These are phyloP conservation scores for Goniozus legneri DNA, from an alignment of 1,140 invertebrate genomes.

Conservation along the genomic window DNA sequence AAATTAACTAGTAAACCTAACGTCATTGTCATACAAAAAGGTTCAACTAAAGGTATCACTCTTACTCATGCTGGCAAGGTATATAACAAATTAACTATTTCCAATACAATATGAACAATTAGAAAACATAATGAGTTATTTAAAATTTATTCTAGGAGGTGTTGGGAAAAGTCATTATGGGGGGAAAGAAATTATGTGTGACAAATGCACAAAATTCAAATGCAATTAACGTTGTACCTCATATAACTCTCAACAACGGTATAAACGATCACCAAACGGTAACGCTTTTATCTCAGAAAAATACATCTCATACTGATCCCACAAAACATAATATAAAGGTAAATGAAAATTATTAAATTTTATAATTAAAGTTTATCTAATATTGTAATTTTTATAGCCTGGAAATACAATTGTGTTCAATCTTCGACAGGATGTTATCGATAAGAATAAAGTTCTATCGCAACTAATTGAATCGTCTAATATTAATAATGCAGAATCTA, in stretches of 20 bases:
- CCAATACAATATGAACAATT: neutral
- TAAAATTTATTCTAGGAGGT: constrained; percentile 36
- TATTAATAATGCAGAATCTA: constrained; percentile 31
- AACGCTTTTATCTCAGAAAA: constrained; percentile 22
- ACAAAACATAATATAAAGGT: constrained; percentile 27
- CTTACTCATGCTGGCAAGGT: constrained; percentile 47
- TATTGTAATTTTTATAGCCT: constrained; percentile 23
- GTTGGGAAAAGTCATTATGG: constrained; percentile 45
- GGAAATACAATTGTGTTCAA: constrained; percentile 36
- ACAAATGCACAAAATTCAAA: constrained; percentile 33
- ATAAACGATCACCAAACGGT: constrained; percentile 40
- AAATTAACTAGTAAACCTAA: constrained; percentile 40
- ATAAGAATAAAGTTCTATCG: constrained; percentile 30
- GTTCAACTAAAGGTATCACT: constrained; percentile 38
- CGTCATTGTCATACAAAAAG: constrained; percentile 47
- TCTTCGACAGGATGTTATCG: constrained; percentile 30
- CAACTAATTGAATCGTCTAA: constrained; percentile 33
- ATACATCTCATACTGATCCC: constrained; percentile 23
- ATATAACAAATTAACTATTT: constrained; percentile 5
- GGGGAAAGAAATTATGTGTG: constrained; percentile 39
- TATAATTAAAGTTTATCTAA: constrained; percentile 18
- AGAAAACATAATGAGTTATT: constrained; percentile 7
- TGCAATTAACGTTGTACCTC: constrained; percentile 32
- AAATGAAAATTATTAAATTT: constrained; percentile 6
- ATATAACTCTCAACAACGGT: constrained; percentile 34